Percentiles rank a stretch among this genome's conserved stretches.
Evolutionary conservation across 2,113 vertebrate species (phyloP).

Genomic region (Columbina picui): DNA sequence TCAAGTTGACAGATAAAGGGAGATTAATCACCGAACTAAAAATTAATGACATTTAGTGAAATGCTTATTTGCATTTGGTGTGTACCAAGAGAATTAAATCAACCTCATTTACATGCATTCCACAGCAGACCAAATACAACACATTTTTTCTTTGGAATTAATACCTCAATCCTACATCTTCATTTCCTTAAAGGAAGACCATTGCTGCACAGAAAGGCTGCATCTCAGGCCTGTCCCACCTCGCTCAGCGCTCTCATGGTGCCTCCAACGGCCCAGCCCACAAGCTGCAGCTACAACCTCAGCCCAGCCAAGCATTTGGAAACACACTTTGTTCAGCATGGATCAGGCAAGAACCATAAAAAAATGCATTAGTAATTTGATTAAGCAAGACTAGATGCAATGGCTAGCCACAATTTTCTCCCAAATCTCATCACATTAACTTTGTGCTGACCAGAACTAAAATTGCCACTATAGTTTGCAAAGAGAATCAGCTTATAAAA

Average conservation of each 20-base stretch:
- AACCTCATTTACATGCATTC: not conserved
- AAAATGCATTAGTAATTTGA: rapidly evolving
- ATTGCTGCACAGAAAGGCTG: not conserved
- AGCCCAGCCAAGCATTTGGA: rapidly evolving
- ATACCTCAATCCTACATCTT: not conserved
- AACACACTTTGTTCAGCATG: rapidly evolving
- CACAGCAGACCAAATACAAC: not conserved
- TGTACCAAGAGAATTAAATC: not conserved
- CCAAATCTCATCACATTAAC: not conserved
- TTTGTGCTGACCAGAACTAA: not conserved
- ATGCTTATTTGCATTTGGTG: not conserved
- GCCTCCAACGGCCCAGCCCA: not conserved
- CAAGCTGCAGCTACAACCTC: not conserved
- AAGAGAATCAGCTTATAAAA: not conserved
- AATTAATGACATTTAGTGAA: not conserved
- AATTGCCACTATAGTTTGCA: rapidly evolving
- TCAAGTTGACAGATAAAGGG: not conserved
- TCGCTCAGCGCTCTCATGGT: rapidly evolving
- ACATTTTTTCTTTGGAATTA: not conserved
- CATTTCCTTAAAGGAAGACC: not conserved
- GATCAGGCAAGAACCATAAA: rapidly evolving
- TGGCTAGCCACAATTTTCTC: not conserved
- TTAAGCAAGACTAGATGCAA: rapidly evolving
- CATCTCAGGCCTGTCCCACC: not conserved
- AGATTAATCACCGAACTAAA: no score